Percentiles rank a stretch among this genome's conserved stretches.
Conservation (phyloP, 2,797 vertebrate species). For the Microchirus variegatus region DNA sequence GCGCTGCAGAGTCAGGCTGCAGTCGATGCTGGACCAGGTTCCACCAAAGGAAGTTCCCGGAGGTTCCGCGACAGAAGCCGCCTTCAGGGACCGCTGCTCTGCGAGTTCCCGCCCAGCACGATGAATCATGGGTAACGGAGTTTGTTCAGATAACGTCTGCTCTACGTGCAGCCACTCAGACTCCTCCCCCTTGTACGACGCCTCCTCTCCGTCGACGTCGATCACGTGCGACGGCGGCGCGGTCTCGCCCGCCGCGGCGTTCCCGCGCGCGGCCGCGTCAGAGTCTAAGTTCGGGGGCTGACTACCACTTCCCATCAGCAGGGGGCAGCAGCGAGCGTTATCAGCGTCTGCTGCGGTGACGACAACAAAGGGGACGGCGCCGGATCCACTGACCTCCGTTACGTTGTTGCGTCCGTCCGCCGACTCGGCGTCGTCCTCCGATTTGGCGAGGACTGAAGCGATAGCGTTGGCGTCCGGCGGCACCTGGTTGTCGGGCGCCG, state of each 20-base stretch:
- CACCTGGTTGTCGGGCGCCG: background rate
- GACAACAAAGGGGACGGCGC: slow-evolving; percentile 53
- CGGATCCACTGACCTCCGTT: slow-evolving; percentile 74
- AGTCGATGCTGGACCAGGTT: slow-evolving; percentile 10
- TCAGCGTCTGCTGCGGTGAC: slow-evolving; percentile 44
- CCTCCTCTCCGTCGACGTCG: slow-evolving; percentile 40
- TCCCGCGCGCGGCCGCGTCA: background rate
- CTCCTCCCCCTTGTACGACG: slow-evolving; percentile 20
- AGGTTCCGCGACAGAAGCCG: background rate
- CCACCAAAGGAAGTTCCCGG: slow-evolving; percentile 1
- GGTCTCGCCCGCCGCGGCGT: background rate
- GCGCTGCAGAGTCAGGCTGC: background rate
- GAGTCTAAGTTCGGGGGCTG: slow-evolving; percentile 1
- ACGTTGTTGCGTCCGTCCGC: slow-evolving; percentile 2
- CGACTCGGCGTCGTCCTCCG: background rate
- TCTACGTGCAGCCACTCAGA: slow-evolving; percentile 21
- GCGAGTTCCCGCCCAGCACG: background rate
- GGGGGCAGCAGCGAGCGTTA: slow-evolving; percentile 12
- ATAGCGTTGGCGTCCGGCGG: background rate
- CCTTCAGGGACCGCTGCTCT: slow-evolving; percentile 2
- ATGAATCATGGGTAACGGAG: slow-evolving; percentile 1
- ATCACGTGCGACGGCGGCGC: slow-evolving; percentile 40
- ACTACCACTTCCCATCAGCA: slow-evolving; percentile 36
- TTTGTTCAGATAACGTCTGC: slow-evolving; percentile 1
- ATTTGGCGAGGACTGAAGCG: background rate